Conservation (phyloP, 1,140 invertebrate genomes). For the Drosophila tani region DNA sequence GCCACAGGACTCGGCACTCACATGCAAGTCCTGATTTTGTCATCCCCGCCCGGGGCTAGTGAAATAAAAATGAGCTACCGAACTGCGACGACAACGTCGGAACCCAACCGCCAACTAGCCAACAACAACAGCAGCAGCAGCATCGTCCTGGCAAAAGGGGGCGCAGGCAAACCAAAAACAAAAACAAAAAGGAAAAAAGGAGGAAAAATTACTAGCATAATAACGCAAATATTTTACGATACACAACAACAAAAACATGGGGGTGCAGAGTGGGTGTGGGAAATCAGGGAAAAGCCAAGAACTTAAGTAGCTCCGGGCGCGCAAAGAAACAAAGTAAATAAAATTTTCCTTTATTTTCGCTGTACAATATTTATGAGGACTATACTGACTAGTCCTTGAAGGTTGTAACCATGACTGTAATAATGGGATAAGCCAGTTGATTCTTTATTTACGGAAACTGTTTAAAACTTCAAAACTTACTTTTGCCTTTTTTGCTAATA, state of each 20-base stretch:
- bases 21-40: constrained; percentile 68
- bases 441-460: neutral
- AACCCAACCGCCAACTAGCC: constrained; percentile 43
- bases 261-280: constrained; percentile 7
- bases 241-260: constrained; percentile 36
- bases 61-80: constrained; percentile 79
- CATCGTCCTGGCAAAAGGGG: constrained; percentile 1
- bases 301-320: constrained; percentile 76
- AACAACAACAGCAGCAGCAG: constrained; percentile 13
- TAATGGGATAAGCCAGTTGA: neutral
- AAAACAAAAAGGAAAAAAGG: constrained; percentile 22
- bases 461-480: too few relatives aligned
- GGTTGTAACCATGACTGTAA: constrained; percentile 3
- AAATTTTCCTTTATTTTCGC: constrained; percentile 71
- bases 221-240: constrained; percentile 83
- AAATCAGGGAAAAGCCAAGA: constrained; percentile 69
- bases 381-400: neutral
- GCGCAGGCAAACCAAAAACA: constrained; percentile 9
- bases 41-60: constrained; percentile 56
- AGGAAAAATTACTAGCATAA: constrained; percentile 80
- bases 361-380: constrained; percentile 11
- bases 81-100: constrained; percentile 46
- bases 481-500: neutral
- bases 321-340: constrained; percentile 77
- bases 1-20: constrained; percentile 29